Evolutionary conservation across 1,140 invertebrate genomes (phyloP), one percentile per base, ranked within the genome.

Genomic region (Meloidogyne exigua): DNA sequence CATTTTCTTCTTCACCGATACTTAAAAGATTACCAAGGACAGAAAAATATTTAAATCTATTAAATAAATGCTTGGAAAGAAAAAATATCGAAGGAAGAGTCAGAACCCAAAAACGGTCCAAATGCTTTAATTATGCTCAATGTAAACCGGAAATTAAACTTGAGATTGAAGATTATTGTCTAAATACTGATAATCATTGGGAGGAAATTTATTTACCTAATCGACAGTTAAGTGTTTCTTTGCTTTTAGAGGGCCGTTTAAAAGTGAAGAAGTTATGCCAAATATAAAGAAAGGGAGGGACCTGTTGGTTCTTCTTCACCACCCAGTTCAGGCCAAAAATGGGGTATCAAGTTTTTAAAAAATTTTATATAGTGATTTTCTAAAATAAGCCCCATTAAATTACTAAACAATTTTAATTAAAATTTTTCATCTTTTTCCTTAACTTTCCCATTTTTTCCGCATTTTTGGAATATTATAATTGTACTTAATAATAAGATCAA

Each of bases 401-500:
- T n/a, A n/a, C n/a, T n/a, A n/a, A n/a, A n/a, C n/a, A n/a, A n/a
- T n/a, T n/a, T n/a, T 15, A 13, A 44, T 44, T 44, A 44, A 18
- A 39, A 9, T 44, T 32, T 44, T n/a, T 64, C 57, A 28, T 13
- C 18, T 68, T 23, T 66, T 73, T 39, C 4, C 7, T 15, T 3
- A 18, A 7, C 25, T 18, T 39, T 9, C 2, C 15, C 5, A 15
- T 5, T 18, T 32, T 13, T 73, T 57, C 71, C 49, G 13, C 32
- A 36, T 62, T 65, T 73, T 11, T 68, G 13, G n/a, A 39, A 62
- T 10, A 80, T 23, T 28, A 64, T 18, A 9, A 65, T 62, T 21
- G 78, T 69, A 11, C 80, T 71, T 44, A 78, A 80, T 15, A 80
- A 39, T 26, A 80, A 65, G 18, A 72, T 72, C 7, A 64, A 68